Conservation (phyloP, 1,140 invertebrate species). For the Drosophila rufa region DNA sequence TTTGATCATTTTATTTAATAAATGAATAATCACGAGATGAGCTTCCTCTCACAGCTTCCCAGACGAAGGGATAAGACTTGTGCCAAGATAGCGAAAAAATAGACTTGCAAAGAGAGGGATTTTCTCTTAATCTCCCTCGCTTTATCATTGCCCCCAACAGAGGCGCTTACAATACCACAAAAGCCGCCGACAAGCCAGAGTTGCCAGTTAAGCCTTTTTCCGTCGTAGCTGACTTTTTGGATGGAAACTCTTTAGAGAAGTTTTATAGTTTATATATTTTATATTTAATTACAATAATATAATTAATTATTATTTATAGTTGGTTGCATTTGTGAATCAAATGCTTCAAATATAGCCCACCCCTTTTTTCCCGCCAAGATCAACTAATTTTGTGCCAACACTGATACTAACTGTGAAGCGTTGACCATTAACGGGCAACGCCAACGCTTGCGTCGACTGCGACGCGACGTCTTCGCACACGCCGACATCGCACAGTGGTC, state of each 20-base stretch:
- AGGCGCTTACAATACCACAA: not conserved
- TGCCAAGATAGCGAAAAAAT: conserved; percentile 18
- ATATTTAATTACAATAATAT: no score
- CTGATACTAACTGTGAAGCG: conserved; percentile 66
- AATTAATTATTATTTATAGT: not conserved
- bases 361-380: not conserved
- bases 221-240: not conserved
- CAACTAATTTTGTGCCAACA: conserved; percentile 30
- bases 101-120: conserved; percentile 3
- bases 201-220: not conserved
- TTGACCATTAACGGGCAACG: conserved; percentile 59
- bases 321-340: not conserved
- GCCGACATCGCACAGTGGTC: not conserved
- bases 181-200: not conserved
- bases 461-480: conserved; percentile 4
- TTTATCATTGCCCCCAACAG: conserved; percentile 16
- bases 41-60: conserved; percentile 3
- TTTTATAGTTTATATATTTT: no score
- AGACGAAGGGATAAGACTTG: not conserved
- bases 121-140: conserved; percentile 2
- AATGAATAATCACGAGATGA: not conserved
- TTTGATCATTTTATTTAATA: not conserved
- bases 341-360: not conserved
- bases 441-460: conserved; percentile 8
- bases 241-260: not conserved